A percentile compares a stretch with the other conserved stretches of the same genome.
Conservation (phyloP, 2,888 invertebrate species). For the Agriopis marginaria region DNA sequence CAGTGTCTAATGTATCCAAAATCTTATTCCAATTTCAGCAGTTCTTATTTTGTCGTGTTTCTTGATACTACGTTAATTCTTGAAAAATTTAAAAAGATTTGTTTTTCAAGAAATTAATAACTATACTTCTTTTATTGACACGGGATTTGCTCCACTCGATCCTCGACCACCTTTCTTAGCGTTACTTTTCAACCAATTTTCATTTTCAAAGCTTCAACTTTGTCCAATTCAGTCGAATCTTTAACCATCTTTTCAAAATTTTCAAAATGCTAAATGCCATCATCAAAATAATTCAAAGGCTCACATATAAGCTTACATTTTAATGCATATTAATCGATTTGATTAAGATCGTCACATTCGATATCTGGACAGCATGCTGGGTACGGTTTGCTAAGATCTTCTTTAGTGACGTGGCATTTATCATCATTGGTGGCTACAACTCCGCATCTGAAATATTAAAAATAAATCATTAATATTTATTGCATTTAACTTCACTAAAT, state of each 20-base stretch:
- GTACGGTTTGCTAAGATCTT: conserved; percentile 62
- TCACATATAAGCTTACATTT: conserved; percentile 30
- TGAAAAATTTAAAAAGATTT: no score
- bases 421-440: conserved; percentile 50
- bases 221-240: background rate
- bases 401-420: conserved; percentile 60
- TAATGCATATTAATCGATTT: conserved; percentile 41
- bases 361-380: conserved; percentile 67
- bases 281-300: conserved; percentile 45
- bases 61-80: no score
- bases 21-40: background rate
- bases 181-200: no score
- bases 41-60: no score
- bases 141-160: background rate
- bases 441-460: conserved; percentile 67
- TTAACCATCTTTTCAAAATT: background rate
- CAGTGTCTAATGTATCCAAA: background rate
- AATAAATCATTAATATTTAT: background rate
- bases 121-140: background rate
- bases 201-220: background rate
- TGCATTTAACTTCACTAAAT: no score
- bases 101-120: no score
- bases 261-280: conserved; percentile 38
- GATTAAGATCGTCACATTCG: conserved; percentile 68
- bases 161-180: background rate